Evolutionary conservation across 1,140 invertebrate species (phyloP).

Genomic region (Leptinotarsa texana): DNA sequence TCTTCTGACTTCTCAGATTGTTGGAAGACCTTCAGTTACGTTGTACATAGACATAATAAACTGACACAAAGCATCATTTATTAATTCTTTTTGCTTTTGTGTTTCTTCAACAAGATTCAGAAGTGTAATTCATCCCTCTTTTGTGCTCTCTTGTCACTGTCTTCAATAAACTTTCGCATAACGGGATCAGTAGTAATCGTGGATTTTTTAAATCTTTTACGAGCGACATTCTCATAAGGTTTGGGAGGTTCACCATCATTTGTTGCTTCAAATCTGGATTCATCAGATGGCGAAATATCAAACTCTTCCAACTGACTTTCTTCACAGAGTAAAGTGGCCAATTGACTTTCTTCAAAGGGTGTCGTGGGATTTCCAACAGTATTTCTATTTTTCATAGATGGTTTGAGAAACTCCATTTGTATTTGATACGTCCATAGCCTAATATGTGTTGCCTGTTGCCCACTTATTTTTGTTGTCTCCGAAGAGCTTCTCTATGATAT

Average conservation of each 20-base stretch:
- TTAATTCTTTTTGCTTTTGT: conserved; percentile 10
- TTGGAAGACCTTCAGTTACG: not conserved
- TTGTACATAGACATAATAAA: conserved; percentile 17
- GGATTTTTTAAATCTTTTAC: conserved; percentile 3
- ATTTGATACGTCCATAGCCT: conserved; percentile 19
- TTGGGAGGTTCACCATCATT: conserved; percentile 7
- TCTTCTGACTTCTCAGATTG: not conserved
- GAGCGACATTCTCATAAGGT: conserved; percentile 1
- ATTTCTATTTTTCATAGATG: conserved; percentile 16
- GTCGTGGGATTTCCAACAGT: conserved; percentile 1
- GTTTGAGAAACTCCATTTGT: conserved; percentile 12
- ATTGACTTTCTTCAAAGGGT: not conserved
- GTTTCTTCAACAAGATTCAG: conserved; percentile 7
- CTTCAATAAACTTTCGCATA: conserved; percentile 4
- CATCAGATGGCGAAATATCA: not conserved
- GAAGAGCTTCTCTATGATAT: conserved; percentile 11
- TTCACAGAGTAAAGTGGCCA: not conserved
- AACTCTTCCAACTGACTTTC: conserved; percentile 4
- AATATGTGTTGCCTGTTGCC: not conserved
- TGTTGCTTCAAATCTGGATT: not conserved
- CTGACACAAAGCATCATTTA: conserved; percentile 8
- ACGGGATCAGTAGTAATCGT: conserved; percentile 9
- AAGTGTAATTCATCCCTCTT: conserved; percentile 5
- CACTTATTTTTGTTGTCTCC: conserved; percentile 21
- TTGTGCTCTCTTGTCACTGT: conserved; percentile 12